Base-by-base conservation (phyloP, 2,797 vertebrate genomes). In the Cirrhinus mrigala region DNA sequence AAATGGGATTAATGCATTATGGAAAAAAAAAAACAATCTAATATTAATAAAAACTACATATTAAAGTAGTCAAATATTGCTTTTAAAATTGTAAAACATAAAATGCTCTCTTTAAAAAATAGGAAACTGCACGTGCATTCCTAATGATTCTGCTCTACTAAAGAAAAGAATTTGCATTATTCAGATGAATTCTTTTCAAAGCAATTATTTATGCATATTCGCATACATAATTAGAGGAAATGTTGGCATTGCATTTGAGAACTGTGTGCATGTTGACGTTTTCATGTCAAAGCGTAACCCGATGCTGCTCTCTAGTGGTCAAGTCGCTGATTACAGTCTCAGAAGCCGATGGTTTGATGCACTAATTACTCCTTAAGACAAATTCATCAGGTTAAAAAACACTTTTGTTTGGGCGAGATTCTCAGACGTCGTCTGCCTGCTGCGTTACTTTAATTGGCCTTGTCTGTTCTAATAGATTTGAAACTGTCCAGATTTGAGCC, bases 401-500 rank as follows among this genome's bases (percentile, higher is more conserved):
- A 7, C 33, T 77, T 40, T 24, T 29, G 24, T 18, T 27, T 5
- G 73, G 20, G 6, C 29, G 22, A 2, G 11, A 2, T 78, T 24
- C 20, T 77, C 74, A 77, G 54, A 24, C 75, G 10, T 58, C 33
- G 8, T 77, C 52, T 14, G 29, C 3, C 46, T 50, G 27, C 33
- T 44, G 6, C 7, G 8, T 48, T 2, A 14, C 69, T 74, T 33
- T 52, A 50, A 52, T 52, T 24, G 9, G 40, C 44, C 56, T 12
- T 29, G 20, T 37, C 27, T 75, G 1, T 37, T 75, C 3, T 6
- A 75, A 62, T 86, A 76, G 73, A 46, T 50, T 62, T 81, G 70
- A 88, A 75, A 86, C 56, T 50, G 81, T 69, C 81, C 71, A 86
- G 48, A 84, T 82, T 68, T 76, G 69, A 76, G 69, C 83, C 37